phyloP scores from a whole-genome alignment of 2,113 vertebrate genomes.

The Plecturocebus donacophilus region DNA sequence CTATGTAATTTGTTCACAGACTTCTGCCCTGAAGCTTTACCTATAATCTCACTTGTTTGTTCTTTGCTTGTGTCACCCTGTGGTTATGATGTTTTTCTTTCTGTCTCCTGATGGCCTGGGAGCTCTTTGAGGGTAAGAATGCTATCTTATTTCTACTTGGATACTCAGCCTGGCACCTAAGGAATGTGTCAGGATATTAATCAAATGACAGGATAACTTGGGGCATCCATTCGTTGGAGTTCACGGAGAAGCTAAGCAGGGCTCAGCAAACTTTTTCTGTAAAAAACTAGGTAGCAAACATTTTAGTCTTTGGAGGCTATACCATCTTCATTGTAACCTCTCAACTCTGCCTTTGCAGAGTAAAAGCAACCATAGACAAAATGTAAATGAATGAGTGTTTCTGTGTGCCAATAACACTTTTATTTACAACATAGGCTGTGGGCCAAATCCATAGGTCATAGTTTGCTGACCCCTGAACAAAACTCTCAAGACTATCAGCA shows the following conservation, averaged over 20 bases:
- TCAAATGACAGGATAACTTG: background rate
- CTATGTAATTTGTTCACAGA: background rate
- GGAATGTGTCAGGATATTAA: background rate
- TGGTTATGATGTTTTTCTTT: background rate
- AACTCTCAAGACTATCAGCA: background rate
- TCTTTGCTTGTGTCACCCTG: background rate
- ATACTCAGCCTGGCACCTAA: background rate
- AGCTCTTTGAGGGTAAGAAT: background rate
- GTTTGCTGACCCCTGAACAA: background rate
- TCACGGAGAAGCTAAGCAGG: background rate
- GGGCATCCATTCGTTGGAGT: background rate
- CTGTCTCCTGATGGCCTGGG: background rate
- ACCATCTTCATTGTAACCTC: background rate
- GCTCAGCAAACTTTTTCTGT: background rate
- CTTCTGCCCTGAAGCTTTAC: background rate
- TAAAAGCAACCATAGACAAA: background rate
- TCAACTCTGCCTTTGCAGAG: background rate
- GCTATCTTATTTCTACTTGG: background rate
- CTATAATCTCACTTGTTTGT: background rate
- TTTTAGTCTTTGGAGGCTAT: background rate
- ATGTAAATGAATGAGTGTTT: background rate
- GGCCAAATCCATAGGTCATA: background rate
- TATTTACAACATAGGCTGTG: background rate
- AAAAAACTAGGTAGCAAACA: background rate
- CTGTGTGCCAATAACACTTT: constrained; percentile 6